Conservation (phyloP, 2,113 vertebrate genomes). For the Odocoileus hemionus region DNA sequence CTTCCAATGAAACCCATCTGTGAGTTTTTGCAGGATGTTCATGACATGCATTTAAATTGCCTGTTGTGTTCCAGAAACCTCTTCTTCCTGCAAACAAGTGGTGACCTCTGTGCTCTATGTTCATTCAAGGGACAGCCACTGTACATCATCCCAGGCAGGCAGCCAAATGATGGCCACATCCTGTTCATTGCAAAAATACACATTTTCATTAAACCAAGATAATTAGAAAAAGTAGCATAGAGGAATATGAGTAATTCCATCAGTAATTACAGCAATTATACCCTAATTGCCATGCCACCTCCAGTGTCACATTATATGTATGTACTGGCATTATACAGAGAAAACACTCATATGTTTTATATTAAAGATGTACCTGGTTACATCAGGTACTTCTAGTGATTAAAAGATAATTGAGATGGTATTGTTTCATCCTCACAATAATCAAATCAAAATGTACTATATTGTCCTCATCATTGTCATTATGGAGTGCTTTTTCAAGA, state of each 20-base stretch:
- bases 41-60: slow-evolving; percentile 63
- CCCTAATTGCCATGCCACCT: slow-evolving; percentile 56
- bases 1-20: slow-evolving; percentile 65
- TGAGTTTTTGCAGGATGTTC: slow-evolving; percentile 38
- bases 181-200: slow-evolving; percentile 60
- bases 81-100: slow-evolving; percentile 58
- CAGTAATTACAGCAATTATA: slow-evolving; percentile 70
- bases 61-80: slow-evolving; percentile 47
- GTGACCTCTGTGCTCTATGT: slow-evolving; percentile 49
- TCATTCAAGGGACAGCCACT: slow-evolving; percentile 43
- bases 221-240: slow-evolving; percentile 69
- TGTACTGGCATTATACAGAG: slow-evolving; percentile 9
- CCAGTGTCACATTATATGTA: slow-evolving; percentile 38
- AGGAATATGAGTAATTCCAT: slow-evolving; percentile 69
- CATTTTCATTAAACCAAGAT: slow-evolving; percentile 72
- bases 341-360: slow-evolving; percentile 47
- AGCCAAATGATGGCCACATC: slow-evolving; percentile 66
- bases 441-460: background rate
- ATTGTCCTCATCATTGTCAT: background rate
- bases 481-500: slow-evolving; percentile 3
- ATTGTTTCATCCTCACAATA: background rate
- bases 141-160: slow-evolving; percentile 56
- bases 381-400: slow-evolving; percentile 19
- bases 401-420: slow-evolving; percentile 3
- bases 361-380: slow-evolving; percentile 33